Evolutionary conservation across 2,797 vertebrate species (phyloP).

Genomic region (Pelochelys cantorii): DNA sequence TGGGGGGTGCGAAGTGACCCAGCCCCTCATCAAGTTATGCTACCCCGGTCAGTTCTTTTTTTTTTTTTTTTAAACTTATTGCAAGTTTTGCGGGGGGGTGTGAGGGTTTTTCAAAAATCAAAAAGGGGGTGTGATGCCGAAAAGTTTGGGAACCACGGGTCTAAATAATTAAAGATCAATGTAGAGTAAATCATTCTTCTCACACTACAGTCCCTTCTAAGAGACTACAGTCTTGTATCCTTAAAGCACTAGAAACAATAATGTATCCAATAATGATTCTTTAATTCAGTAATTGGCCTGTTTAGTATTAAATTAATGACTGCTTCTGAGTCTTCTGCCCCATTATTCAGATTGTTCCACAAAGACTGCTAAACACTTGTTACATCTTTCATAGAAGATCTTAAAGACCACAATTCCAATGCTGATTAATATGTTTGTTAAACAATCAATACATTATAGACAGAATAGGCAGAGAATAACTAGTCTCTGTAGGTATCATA

Average conservation of each 20-base stretch:
- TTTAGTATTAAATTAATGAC: not conserved
- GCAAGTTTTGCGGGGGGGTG: too few relatives aligned
- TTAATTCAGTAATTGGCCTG: not conserved
- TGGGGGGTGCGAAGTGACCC: too few relatives aligned
- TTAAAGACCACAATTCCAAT: not conserved
- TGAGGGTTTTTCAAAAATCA: too few relatives aligned
- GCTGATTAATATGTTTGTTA: not conserved
- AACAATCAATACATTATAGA: constrained; percentile 1
- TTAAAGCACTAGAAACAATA: not conserved
- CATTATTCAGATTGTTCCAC: not conserved
- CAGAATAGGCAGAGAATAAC: constrained; percentile 31
- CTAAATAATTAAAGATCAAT: not conserved
- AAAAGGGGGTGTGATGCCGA: too few relatives aligned
- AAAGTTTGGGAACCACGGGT: not conserved
- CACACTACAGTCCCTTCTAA: not conserved
- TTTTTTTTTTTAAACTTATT: too few relatives aligned
- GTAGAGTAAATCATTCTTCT: not conserved
- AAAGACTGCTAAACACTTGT: constrained; percentile 7
- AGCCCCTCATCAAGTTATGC: too few relatives aligned
- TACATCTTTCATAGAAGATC: constrained; percentile 12
- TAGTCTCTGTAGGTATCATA: not conserved
- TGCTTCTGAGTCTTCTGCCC: not conserved
- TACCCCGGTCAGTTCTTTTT: too few relatives aligned
- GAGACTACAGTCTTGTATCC: not conserved
- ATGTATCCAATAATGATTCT: not conserved